Conservation (phyloP, 1,140 invertebrate genomes). For the Drosophila repletoides region DNA sequence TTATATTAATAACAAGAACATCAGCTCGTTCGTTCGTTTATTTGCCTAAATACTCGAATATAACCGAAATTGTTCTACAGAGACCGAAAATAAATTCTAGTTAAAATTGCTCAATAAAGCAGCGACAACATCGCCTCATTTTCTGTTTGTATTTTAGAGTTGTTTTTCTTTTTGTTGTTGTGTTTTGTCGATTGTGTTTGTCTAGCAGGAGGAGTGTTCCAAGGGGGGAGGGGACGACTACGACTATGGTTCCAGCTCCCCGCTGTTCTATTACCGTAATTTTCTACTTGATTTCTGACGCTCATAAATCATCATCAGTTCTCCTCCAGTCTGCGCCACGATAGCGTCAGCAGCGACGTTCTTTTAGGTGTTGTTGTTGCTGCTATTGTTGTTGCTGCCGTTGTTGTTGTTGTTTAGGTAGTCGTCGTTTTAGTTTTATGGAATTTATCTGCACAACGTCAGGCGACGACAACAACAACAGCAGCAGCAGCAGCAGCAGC, state of each 20-base stretch:
- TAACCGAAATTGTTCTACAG: constrained; percentile 1
- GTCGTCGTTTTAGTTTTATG: constrained; percentile 70
- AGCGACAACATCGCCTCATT: not conserved
- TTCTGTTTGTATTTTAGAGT: constrained; percentile 12
- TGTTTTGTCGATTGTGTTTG: constrained; percentile 35
- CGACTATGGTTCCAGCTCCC: not conserved
- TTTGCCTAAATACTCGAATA: not conserved
- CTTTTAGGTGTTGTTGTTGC: constrained; percentile 19
- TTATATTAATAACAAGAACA: not conserved
- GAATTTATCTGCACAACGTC: constrained; percentile 58
- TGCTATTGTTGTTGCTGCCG: constrained; percentile 44
- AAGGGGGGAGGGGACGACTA: not conserved
- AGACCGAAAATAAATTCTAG: constrained; percentile 50
- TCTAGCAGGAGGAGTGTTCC: not conserved
- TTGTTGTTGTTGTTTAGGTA: constrained; percentile 55
- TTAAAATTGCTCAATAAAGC: constrained; percentile 60
- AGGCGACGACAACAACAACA: constrained; percentile 25
- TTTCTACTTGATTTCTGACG: constrained; percentile 81
- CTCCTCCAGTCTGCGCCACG: constrained; percentile 46
- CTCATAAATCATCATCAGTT: constrained; percentile 81
- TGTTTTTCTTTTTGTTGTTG: constrained; percentile 17
- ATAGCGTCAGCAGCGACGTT: constrained; percentile 50
- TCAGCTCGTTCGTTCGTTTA: constrained; percentile 8
- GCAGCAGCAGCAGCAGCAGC: constrained; percentile 12
- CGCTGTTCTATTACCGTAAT: constrained; percentile 76